Percentiles rank a stretch among this genome's conserved stretches.
Conservation (phyloP, 2,888 invertebrate genomes). For the Lepeophtheirus nordmannii region DNA sequence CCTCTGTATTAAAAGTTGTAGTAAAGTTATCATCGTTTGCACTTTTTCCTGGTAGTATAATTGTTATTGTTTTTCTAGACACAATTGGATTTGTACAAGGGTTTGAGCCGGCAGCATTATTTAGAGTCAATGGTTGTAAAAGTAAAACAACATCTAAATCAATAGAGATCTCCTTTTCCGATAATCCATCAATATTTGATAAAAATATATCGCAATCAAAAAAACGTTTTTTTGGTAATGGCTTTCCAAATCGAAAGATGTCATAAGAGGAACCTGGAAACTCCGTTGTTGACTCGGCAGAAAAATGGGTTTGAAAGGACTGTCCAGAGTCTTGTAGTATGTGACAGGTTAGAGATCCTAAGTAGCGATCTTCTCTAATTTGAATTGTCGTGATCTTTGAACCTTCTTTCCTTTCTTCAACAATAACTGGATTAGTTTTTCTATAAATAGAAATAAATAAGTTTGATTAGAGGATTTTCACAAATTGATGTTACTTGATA, state of each 20-base stretch:
- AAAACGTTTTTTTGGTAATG: not conserved
- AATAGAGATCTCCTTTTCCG: not conserved
- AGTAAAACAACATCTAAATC: slow-evolving; percentile 10
- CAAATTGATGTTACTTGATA: no score
- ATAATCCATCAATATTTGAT: not conserved
- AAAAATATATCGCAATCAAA: slow-evolving; percentile 16
- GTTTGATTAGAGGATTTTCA: no score
- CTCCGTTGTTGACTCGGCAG: not conserved
- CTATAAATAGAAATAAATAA: no score
- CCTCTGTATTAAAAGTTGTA: no score
- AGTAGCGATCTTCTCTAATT: slow-evolving; percentile 12
- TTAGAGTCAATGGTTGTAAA: slow-evolving; percentile 1
- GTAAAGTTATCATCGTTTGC: no score
- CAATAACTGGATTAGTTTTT: no score
- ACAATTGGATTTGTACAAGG: no score
- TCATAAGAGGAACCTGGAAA: slow-evolving; percentile 1
- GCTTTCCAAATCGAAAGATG: slow-evolving; percentile 6
- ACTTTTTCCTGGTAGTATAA: no score
- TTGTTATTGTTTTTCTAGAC: no score
- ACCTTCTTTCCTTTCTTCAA: no score
- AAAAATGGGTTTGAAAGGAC: not conserved
- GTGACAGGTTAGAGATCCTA: slow-evolving; percentile 17
- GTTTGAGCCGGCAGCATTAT: not conserved
- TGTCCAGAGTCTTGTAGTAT: not conserved
- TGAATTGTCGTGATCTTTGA: slow-evolving; percentile 15